Conservation (phyloP, 2,113 vertebrate species). For the Nesoenas mayeri region DNA sequence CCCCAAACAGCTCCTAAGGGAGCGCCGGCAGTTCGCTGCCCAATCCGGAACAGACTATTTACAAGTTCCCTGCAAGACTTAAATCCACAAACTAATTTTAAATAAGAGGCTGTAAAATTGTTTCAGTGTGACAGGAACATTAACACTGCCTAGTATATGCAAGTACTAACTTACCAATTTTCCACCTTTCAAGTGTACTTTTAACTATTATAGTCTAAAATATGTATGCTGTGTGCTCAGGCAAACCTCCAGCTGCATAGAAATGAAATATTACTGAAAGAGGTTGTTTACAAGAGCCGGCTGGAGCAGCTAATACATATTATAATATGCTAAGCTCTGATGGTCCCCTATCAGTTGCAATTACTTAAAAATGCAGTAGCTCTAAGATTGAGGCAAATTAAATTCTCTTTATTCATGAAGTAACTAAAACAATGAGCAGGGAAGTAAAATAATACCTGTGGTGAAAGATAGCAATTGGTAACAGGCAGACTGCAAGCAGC, state of each 20-base stretch:
- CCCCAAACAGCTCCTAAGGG: not conserved
- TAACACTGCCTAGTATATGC: not conserved
- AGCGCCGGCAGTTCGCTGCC: not conserved
- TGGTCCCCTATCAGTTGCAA: slow-evolving; percentile 30
- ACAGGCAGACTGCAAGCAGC: not conserved
- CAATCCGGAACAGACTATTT: not conserved
- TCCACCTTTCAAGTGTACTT: slow-evolving; percentile 7
- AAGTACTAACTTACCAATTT: not conserved
- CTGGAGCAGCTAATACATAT: slow-evolving; percentile 46
- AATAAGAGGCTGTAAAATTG: not conserved
- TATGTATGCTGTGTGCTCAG: slow-evolving; percentile 19
- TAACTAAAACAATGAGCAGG: slow-evolving; percentile 32
- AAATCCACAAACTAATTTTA: not conserved
- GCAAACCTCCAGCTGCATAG: slow-evolving; percentile 40
- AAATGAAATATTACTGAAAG: slow-evolving; percentile 56
- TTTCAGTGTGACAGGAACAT: not conserved
- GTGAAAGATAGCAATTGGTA: not conserved
- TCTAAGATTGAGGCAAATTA: slow-evolving; percentile 23
- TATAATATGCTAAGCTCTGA: slow-evolving; percentile 34
- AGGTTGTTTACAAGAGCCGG: slow-evolving; percentile 34
- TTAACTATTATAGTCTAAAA: slow-evolving; percentile 19
- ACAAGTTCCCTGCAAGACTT: not conserved
- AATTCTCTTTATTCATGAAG: slow-evolving; percentile 35
- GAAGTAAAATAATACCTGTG: not conserved
- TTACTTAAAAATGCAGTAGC: slow-evolving; percentile 45